These are phyloP conservation scores for Agrotis clavis DNA, from an alignment of 2,888 invertebrate genomes.

Conservation along the genomic window DNA sequence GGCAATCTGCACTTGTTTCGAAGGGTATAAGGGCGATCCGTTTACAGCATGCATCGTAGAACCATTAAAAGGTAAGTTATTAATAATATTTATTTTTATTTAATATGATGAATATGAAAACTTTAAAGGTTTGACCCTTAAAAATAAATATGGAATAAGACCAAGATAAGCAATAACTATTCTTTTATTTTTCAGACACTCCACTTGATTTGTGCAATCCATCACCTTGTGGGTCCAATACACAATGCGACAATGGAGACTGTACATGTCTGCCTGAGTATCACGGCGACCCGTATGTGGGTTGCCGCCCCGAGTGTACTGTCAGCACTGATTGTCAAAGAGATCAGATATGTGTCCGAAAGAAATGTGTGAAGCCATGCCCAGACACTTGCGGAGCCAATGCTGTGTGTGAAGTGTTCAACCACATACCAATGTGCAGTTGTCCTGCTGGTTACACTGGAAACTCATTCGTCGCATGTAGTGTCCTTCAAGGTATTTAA, in stretches of 20 bases:
- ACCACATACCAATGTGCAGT: conserved; percentile 95
- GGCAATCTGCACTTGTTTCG: conserved; percentile 92
- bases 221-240: conserved; percentile 94
- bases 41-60: conserved; percentile 86
- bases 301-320: conserved; percentile 96
- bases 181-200: conserved; percentile 59
- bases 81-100: conserved; percentile 10
- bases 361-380: conserved; percentile 95
- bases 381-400: conserved; percentile 94
- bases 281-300: conserved; percentile 94
- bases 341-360: conserved; percentile 93
- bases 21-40: conserved; percentile 92
- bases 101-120: not conserved
- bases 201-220: conserved; percentile 92
- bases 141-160: not conserved
- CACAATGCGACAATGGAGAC: conserved; percentile 93
- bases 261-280: conserved; percentile 94
- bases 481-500: conserved; percentile 87
- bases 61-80: conserved; percentile 78
- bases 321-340: conserved; percentile 94
- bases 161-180: not conserved
- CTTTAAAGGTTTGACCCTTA: not conserved
- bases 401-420: conserved; percentile 94
- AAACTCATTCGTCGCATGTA: conserved; percentile 94
- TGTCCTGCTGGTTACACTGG: conserved; percentile 94